A percentile compares a stretch with the other conserved stretches of the same genome.
Evolutionary conservation across 2,888 invertebrate species (phyloP).

Genomic region (Cynaeus angustus): DNA sequence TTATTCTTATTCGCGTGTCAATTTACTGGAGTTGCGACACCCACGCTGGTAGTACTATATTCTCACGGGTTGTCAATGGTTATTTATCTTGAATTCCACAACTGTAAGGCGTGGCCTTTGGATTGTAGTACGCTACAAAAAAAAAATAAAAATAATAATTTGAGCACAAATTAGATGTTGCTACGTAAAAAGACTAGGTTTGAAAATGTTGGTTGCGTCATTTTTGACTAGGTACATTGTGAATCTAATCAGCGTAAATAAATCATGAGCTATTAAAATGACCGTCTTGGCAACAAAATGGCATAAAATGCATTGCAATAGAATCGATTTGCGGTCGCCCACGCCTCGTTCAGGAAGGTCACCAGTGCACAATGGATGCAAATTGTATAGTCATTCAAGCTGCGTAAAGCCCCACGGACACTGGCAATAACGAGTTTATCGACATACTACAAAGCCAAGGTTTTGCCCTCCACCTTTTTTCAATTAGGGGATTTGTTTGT

Average conservation of each 20-base stretch:
- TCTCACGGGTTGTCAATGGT: conserved; percentile 39
- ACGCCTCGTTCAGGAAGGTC: conserved; percentile 13
- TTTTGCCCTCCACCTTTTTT: too few relatives aligned
- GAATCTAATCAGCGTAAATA: neutral
- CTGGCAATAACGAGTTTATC: too few relatives aligned
- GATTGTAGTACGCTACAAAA: neutral
- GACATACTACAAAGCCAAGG: too few relatives aligned
- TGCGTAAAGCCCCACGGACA: neutral
- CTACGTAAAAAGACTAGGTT: too few relatives aligned
- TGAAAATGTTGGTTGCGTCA: too few relatives aligned
- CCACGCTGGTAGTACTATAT: conserved; percentile 30
- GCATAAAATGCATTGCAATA: conserved; percentile 16
- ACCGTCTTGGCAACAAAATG: conserved; percentile 15
- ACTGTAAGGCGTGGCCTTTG: conserved; percentile 28
- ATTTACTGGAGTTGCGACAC: conserved; percentile 9
- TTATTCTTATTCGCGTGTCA: neutral
- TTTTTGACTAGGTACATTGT: too few relatives aligned
- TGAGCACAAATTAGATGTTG: too few relatives aligned
- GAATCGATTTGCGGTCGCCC: conserved; percentile 31
- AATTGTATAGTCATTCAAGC: neutral
- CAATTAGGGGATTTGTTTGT: too few relatives aligned
- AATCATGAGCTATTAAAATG: neutral
- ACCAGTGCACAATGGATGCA: conserved; percentile 1
- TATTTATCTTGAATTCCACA: conserved; percentile 34
- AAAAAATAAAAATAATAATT: too few relatives aligned